These are phyloP conservation scores for Cinclus cinclus DNA, from an alignment of 2,113 vertebrate species.

Conservation along the genomic window DNA sequence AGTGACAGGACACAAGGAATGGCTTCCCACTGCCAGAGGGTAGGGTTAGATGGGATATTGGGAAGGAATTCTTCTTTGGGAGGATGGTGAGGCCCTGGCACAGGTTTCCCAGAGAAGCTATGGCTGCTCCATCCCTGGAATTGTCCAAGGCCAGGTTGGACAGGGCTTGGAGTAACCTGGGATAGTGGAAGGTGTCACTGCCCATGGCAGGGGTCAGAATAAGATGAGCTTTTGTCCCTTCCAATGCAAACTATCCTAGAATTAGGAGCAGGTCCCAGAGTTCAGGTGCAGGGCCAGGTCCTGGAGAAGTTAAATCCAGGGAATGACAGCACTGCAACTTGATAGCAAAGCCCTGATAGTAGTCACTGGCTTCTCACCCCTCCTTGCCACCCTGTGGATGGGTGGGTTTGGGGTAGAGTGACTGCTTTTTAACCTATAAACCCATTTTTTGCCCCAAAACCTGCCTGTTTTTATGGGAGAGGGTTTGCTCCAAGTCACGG, in stretches of 20 bases:
- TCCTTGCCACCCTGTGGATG: too few species aligned
- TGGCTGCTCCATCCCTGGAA: neutral
- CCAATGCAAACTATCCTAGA: neutral
- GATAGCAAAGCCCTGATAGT: neutral
- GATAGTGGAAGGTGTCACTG: neutral
- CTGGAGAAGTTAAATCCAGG: accelerated
- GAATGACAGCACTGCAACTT: accelerated
- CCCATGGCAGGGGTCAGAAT: accelerated
- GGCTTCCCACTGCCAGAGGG: neutral
- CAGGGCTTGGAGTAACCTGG: accelerated
- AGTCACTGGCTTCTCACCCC: accelerated
- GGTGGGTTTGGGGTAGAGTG: neutral
- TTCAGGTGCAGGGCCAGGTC: accelerated
- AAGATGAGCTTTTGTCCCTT: neutral
- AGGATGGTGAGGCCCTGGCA: accelerated
- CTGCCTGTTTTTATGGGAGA: neutral
- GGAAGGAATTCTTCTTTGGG: accelerated
- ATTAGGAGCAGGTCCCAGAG: neutral
- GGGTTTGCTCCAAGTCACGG: accelerated
- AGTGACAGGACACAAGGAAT: neutral
- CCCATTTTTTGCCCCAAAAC: neutral
- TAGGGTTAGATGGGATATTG: accelerated
- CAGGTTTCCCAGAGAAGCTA: accelerated
- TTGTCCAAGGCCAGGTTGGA: neutral
- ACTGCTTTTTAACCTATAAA: neutral